Percentiles rank a stretch among this genome's conserved stretches.
Evolutionary conservation across 2,797 vertebrate genomes (phyloP).

Genomic region (Varecia variegata): DNA sequence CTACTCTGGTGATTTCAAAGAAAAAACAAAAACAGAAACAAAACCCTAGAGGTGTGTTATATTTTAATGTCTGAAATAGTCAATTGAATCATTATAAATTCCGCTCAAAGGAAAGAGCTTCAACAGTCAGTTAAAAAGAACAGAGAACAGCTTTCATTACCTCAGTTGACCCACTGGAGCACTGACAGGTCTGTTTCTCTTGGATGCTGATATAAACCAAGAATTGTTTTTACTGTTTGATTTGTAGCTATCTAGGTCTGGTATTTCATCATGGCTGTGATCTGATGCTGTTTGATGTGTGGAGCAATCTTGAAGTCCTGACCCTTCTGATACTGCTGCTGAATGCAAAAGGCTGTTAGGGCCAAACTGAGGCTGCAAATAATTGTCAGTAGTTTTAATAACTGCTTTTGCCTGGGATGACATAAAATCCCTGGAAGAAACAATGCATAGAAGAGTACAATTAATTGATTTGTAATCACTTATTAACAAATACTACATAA

Average conservation of each 20-base stretch:
- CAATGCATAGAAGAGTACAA: slow-evolving; percentile 2
- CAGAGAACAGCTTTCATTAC: slow-evolving; percentile 83
- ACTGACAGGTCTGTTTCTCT: slow-evolving; percentile 82
- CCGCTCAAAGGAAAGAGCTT: slow-evolving; percentile 67
- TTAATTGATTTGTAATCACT: slow-evolving; percentile 26
- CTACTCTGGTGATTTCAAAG: slow-evolving; percentile 51
- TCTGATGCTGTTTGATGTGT: slow-evolving; percentile 82
- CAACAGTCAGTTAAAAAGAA: slow-evolving; percentile 74
- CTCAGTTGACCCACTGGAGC: slow-evolving; percentile 81
- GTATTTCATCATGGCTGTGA: slow-evolving; percentile 79
- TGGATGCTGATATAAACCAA: slow-evolving; percentile 73
- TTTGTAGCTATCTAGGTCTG: slow-evolving; percentile 78
- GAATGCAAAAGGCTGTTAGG: slow-evolving; percentile 66
- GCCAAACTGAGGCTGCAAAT: slow-evolving; percentile 68
- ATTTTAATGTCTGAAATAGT: slow-evolving; percentile 68
- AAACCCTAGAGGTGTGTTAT: slow-evolving; percentile 21
- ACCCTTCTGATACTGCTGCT: slow-evolving; percentile 73
- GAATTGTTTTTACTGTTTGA: slow-evolving; percentile 81
- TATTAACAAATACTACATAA: background rate
- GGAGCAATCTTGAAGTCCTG: slow-evolving; percentile 76
- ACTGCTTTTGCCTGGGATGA: slow-evolving; percentile 61
- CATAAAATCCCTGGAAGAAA: slow-evolving; percentile 63
- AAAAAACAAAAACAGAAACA: slow-evolving; percentile 45
- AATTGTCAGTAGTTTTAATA: slow-evolving; percentile 70
- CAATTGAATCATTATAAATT: slow-evolving; percentile 66